Percentiles rank a stretch among this genome's conserved stretches.
phyloP scores from a whole-genome alignment of 2,113 vertebrate genomes.

The Pygoscelis adeliae region DNA sequence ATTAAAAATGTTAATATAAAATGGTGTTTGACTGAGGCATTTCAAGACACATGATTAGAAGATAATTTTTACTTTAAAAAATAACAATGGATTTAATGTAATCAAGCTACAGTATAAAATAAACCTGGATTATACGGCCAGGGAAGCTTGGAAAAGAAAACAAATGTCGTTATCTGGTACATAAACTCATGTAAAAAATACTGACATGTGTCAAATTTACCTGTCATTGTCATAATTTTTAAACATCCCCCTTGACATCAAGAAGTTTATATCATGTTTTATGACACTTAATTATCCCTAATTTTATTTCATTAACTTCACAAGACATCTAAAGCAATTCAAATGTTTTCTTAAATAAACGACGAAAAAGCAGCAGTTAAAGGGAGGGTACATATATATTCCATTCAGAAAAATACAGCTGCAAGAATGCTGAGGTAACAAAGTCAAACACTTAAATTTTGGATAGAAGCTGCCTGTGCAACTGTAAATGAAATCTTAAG shows the following conservation, averaged over 20 bases:
- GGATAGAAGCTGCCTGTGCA: neutral
- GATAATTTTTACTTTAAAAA: conserved; percentile 20
- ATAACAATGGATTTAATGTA: neutral
- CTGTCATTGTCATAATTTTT: conserved; percentile 66
- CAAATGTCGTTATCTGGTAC: conserved; percentile 30
- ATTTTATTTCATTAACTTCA: conserved; percentile 78
- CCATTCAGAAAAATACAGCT: neutral
- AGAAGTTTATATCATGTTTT: conserved; percentile 74
- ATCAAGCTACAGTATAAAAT: conserved; percentile 38
- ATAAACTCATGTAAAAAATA: conserved; percentile 57
- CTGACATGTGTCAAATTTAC: conserved; percentile 73
- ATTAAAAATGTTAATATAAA: conserved; percentile 66
- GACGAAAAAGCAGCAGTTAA: conserved; percentile 8
- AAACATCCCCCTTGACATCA: conserved; percentile 72
- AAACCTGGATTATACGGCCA: neutral
- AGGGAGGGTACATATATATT: neutral
- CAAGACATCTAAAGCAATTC: conserved; percentile 72
- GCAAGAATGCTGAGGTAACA: neutral
- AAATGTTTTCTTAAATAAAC: conserved; percentile 71
- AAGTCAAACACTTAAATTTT: neutral
- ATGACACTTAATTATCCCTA: conserved; percentile 79
- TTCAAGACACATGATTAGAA: conserved; percentile 18
- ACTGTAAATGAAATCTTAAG: neutral
- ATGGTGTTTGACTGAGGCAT: conserved; percentile 33
- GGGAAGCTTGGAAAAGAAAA: conserved; percentile 47